phyloP scores from a whole-genome alignment of 2,888 invertebrate species.

The Sipunculus nudus region DNA sequence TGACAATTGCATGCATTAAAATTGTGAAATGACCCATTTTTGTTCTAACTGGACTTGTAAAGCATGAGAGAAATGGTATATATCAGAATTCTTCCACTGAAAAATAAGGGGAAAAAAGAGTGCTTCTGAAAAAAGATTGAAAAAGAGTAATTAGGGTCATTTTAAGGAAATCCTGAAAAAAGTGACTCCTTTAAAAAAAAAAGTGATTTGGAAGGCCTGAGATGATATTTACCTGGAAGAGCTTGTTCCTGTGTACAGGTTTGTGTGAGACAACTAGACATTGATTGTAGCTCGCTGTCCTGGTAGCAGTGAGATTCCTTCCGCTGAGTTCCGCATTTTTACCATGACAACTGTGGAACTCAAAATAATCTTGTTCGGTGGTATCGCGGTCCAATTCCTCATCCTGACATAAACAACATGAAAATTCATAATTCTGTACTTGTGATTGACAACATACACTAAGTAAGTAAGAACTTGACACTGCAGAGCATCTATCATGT shows the following conservation, averaged over 20 bases:
- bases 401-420: constrained; percentile 34
- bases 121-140: no score
- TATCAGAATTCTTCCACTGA: no score
- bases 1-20: no score
- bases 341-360: constrained; percentile 80
- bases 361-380: constrained; percentile 43
- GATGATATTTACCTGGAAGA: constrained; percentile 73
- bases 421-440: background rate
- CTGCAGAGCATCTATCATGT: no score
- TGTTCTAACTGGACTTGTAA: no score
- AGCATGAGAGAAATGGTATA: no score
- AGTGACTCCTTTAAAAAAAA: no score
- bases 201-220: background rate
- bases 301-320: constrained; percentile 72
- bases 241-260: constrained; percentile 75
- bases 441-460: background rate
- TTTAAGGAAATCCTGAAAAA: no score
- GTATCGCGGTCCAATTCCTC: constrained; percentile 60
- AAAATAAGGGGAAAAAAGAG: no score
- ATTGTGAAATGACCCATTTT: no score
- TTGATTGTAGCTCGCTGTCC: constrained; percentile 86
- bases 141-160: no score
- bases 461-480: background rate
- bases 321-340: constrained; percentile 79
- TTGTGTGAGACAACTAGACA: constrained; percentile 77